Evolutionary conservation across 2,797 vertebrate species (phyloP).

Genomic region (Harpagifer antarcticus): DNA sequence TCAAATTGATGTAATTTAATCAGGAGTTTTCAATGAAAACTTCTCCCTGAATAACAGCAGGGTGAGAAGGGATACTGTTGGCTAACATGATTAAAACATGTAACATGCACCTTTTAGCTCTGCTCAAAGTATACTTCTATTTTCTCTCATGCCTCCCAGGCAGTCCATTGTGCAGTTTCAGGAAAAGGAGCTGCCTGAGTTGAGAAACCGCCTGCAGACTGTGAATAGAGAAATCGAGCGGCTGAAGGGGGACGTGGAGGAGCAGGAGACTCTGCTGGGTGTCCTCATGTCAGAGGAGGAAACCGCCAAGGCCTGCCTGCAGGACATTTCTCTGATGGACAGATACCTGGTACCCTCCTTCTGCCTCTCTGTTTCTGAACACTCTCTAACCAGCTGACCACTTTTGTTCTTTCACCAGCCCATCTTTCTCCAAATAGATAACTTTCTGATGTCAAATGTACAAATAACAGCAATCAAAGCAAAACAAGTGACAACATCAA

Average conservation of each 20-base stretch:
- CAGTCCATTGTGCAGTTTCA: slow-evolving; percentile 88
- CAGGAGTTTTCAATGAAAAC: no score
- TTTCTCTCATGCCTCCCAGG: slow-evolving; percentile 70
- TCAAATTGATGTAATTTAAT: no score
- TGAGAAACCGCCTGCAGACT: slow-evolving; percentile 91
- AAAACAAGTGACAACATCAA: background rate
- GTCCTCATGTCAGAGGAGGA: slow-evolving; percentile 90
- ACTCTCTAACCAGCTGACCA: background rate
- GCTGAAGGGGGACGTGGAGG: slow-evolving; percentile 91
- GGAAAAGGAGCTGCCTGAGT: slow-evolving; percentile 93
- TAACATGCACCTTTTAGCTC: background rate
- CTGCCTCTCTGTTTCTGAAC: background rate
- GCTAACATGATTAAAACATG: background rate
- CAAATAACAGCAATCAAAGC: background rate
- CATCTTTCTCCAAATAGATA: background rate
- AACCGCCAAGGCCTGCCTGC: slow-evolving; percentile 91
- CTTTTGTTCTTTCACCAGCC: background rate
- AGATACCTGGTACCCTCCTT: slow-evolving; percentile 90
- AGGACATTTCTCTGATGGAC: slow-evolving; percentile 97
- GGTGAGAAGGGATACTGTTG: background rate
- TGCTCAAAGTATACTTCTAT: background rate
- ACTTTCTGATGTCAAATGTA: background rate
- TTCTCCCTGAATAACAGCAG: background rate
- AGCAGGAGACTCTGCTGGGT: slow-evolving; percentile 88
- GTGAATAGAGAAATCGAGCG: slow-evolving; percentile 92